Base-by-base conservation (phyloP, 2,888 invertebrate species). In the Dynastes tityus region DNA sequence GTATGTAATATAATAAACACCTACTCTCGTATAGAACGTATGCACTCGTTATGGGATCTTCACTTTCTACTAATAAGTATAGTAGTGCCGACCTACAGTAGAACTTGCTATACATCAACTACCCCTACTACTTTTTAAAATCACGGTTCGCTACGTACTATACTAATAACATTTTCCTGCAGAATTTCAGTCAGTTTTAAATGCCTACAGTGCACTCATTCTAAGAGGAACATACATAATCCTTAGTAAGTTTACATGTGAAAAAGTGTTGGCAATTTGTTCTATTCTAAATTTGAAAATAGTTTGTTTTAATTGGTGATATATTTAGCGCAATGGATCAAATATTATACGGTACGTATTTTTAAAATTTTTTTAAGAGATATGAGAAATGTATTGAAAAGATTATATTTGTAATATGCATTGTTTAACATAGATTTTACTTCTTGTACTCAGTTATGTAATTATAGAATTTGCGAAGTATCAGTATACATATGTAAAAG, bases 141-240 rank as follows among this genome's bases (percentile, higher is more conserved):
- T 29, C 37, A 32, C 55, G 71, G 61, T 27, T 78, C 55, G 58
- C 58, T 63, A 32, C 29, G 67, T 65, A 51, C 51, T 78, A 65
- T 74, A 68, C 68, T 53, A 64, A 67, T 45, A 65, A 78, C 65
- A 74, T 78, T 74, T 78, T 67, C 74, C 40, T 78, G 65, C 71
- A 37, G 74, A 51, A 65, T 74, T 74, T 74, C 78, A 65, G 73
- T 73, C 58, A 78, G 78, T 78, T 78, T 73, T 74, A 74, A 61
- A 74, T 58, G 73, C 45, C 22, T 45, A 32, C 49, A 61, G 61
- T 74, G 61, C 22, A 22, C 61, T 22, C n/a, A 45, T 63, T 74
- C 73, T 5, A 45, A 73, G 22, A 45, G 40, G 40, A 58, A 73
- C 40, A 45, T 45, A 45, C 32, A 58, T 37, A 32, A 58, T 55